Base-by-base conservation (phyloP, 2,797 vertebrate species). In the Lithobates sylvaticus region DNA sequence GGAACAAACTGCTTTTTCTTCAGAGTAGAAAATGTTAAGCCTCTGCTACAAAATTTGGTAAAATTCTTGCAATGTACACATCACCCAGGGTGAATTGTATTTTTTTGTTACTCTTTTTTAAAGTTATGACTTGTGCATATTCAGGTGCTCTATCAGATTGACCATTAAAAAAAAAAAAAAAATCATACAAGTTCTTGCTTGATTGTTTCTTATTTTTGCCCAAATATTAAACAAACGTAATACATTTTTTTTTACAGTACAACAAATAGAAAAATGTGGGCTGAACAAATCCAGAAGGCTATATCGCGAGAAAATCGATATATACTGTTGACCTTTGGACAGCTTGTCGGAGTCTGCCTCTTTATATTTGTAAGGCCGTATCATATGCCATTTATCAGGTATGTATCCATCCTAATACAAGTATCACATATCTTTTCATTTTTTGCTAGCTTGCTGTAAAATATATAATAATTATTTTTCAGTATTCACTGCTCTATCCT, bases 331-430 rank as follows among this genome's bases (percentile, higher is more conserved):
- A 93, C 95, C 0, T 95, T 94, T 0, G 94, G 92, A 0, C 95
- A 96, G 85, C 94, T 96, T 78, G 95, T 96, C 88, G 95, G 95
- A 54, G 89, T 96, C 90, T 96, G 95, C 88, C 94, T 96, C 39
- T 96, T 94, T 78, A 94, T 96, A 90, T 96, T 96, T 84, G 93
- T 96, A 4, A 92, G 95, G 71, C 95, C 95, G 0, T 93, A 93
- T 89, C 95, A 95, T 0, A 93, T 95, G 65, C 94, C 94, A 0
- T 95, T 94, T 86, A 95, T 96, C 91, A 94, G 95, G 95, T 95
- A 89, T 18, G 29, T 70, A 54, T 79, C 50, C 50, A 54, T 54
- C 3, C 5, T 18, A 54, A 18, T 1, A 54, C 5, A 16, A 54
- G 3, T 10, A 36, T 16, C 29, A 0, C 10, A 13, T 18, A 34